phyloP scores from a whole-genome alignment of 2,888 invertebrate species.

The Athetis lepigone region DNA sequence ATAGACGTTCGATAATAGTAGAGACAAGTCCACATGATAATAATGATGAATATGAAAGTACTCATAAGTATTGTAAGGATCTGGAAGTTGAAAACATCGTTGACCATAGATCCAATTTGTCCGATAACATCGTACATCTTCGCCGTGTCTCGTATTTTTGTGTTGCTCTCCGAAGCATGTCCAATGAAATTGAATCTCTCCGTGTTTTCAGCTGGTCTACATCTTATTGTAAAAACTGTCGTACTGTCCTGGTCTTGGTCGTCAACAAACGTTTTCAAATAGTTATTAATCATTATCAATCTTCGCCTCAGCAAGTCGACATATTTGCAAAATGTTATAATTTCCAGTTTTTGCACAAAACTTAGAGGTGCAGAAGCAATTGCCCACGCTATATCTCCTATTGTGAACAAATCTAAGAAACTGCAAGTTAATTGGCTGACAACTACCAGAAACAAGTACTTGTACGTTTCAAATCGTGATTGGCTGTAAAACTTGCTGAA shows the following conservation, averaged over 20 bases:
- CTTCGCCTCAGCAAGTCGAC: constrained; percentile 21
- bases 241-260: constrained; percentile 61
- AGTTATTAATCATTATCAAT: constrained; percentile 68
- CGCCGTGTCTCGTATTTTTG: constrained; percentile 74
- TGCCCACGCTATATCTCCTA: constrained; percentile 37
- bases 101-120: constrained; percentile 70
- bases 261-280: constrained; percentile 69
- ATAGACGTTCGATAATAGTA: constrained; percentile 68
- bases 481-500: constrained; percentile 35
- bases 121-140: constrained; percentile 75
- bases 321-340: constrained; percentile 46
- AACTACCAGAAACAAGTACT: constrained; percentile 41
- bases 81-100: constrained; percentile 76
- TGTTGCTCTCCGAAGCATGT: constrained; percentile 64
- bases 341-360: constrained; percentile 41
- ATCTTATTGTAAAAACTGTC: constrained; percentile 61
- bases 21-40: constrained; percentile 75
- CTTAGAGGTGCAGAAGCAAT: constrained; percentile 31
- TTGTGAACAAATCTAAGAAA: constrained; percentile 28
- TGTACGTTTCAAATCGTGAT: constrained; percentile 41
- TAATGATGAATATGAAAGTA: constrained; percentile 74
- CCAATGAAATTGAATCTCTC: constrained; percentile 67
- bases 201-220: constrained; percentile 39
- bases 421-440: constrained; percentile 23
- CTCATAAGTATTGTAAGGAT: constrained; percentile 78